Conservation (phyloP, 2,113 vertebrate species). For the Acanthisitta chloris region DNA sequence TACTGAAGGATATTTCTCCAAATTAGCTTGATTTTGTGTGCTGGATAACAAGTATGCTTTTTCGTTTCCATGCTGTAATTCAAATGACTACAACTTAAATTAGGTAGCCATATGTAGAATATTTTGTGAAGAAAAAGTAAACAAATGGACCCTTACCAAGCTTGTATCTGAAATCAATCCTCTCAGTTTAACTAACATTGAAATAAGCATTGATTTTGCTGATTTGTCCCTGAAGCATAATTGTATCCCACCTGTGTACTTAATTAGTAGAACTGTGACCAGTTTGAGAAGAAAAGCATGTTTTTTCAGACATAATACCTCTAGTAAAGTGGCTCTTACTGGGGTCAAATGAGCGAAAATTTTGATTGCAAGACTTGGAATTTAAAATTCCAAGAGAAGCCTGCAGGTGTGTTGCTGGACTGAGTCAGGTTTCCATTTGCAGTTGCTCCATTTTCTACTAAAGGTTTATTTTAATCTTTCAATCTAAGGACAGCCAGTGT, state of each 20-base stretch:
- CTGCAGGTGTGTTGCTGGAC: not conserved
- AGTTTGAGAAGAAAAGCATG: not conserved
- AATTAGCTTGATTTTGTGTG: not conserved
- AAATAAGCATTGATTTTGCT: slow-evolving; percentile 35
- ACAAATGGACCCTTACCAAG: not conserved
- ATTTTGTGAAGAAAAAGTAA: not conserved
- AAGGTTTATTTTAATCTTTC: not conserved
- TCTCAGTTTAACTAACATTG: slow-evolving; percentile 31
- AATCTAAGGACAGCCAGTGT: not conserved
- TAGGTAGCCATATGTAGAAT: not conserved
- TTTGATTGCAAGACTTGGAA: not conserved
- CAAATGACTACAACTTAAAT: not conserved
- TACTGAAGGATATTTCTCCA: not conserved
- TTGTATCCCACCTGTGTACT: not conserved
- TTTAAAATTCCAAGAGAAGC: not conserved
- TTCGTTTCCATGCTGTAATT: not conserved
- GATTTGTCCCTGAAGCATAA: not conserved
- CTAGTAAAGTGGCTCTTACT: not conserved
- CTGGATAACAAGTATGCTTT: not conserved
- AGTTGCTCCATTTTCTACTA: not conserved
- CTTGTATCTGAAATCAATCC: slow-evolving; percentile 40
- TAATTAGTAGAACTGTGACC: not conserved
- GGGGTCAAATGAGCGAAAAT: not conserved
- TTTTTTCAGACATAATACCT: not conserved
- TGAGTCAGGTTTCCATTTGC: not conserved